Evolutionary conservation across 2,888 invertebrate genomes (phyloP), one percentile per base, ranked within the genome.

Genomic region (Harpalus rufipes): DNA sequence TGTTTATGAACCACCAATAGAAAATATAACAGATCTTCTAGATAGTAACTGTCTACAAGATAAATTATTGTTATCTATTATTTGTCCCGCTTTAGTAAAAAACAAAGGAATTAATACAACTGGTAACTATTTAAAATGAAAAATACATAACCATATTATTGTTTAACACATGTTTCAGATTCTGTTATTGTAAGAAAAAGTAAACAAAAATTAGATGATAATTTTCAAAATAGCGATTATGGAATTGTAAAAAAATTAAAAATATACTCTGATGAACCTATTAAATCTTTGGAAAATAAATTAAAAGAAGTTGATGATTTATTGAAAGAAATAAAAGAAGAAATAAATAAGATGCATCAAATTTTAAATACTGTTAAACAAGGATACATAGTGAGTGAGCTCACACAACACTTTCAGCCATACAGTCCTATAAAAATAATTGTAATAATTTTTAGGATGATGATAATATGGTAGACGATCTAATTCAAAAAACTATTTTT

Each of bases 401-500:
- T 21, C 3, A 21, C 21, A 21, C 21, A 21, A 21, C 3, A 3
- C 21, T 1, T 21, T 21, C 3, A 21, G 3, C 21, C 21, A 3
- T 3, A 3, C 21, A 3, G 21, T 21, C 21, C 21, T 3, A 21
- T 1, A 21, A 1, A 56, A 14, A 10, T 41, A 63, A 18, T 78
- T 65, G 3, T 12, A 63, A 63, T 18, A 25, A 39, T 68, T 68
- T 65, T 83, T 86, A 91, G 91, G 88, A 88, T 39, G 88, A 89
- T 79, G 89, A 89, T 65, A 85, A 85, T 88, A 87, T 86, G 88
- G 88, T 90, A 5, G 86, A 88, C 3, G 80, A 86, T 14, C 87
- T 91, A 87, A 89, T 92, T 86, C 91, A 90, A 74, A 92, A 92
- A 41, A 92, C 93, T 85, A 91, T 91, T 16, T 91, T 90, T 86